These are phyloP conservation scores for Leuciscus idus DNA, from an alignment of 2,113 vertebrate species.

Conservation along the genomic window DNA sequence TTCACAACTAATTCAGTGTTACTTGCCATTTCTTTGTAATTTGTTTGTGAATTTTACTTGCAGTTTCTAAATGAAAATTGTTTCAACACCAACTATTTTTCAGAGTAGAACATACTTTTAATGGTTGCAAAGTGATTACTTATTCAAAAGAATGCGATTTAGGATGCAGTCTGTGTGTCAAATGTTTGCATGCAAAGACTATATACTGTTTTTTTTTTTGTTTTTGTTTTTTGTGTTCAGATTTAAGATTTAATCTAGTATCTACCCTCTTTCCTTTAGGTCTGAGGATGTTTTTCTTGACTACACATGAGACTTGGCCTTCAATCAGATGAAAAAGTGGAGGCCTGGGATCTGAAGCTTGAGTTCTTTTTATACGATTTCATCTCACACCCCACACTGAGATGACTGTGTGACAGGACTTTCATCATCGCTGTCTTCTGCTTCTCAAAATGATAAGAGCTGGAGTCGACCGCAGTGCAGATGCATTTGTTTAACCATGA, in stretches of 20 bases:
- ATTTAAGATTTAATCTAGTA: neutral
- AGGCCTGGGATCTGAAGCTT: slow-evolving; percentile 14
- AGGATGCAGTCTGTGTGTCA: neutral
- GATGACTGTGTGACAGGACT: slow-evolving; percentile 20
- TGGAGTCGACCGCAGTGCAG: neutral
- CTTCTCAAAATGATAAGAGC: slow-evolving; percentile 17
- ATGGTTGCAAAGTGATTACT: neutral
- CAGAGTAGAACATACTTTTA: neutral
- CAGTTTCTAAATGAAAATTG: too few relatives aligned
- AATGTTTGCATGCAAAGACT: neutral
- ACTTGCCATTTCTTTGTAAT: too few relatives aligned
- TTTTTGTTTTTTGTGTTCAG: neutral
- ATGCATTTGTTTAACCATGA: slow-evolving; percentile 1
- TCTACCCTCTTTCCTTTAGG: neutral
- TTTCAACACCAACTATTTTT: too few relatives aligned
- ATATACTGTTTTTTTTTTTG: neutral
- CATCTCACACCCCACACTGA: neutral
- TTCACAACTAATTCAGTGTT: too few relatives aligned
- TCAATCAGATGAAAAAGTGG: neutral
- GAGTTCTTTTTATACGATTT: neutral
- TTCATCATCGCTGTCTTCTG: slow-evolving; percentile 17
- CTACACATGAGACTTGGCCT: neutral
- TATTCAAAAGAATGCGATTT: neutral
- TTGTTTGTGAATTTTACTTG: too few relatives aligned
- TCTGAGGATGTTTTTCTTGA: neutral